phyloP scores from a whole-genome alignment of 2,797 vertebrate species.

The Todus mexicanus region DNA sequence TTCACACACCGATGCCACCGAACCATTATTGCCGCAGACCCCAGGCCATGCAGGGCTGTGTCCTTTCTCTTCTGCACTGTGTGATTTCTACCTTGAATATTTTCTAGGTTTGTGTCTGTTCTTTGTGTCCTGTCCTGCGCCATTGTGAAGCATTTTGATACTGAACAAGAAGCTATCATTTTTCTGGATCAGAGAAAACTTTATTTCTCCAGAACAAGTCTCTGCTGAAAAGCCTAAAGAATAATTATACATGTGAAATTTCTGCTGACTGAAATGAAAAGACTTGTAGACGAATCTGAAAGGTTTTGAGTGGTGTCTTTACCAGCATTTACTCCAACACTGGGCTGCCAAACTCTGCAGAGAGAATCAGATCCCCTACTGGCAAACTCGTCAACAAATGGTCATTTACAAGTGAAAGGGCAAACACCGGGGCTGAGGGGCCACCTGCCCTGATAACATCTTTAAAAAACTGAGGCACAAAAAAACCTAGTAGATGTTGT shows the following conservation, averaged over 20 bases:
- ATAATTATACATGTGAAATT: not conserved
- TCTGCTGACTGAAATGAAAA: not conserved
- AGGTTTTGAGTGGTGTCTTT: not conserved
- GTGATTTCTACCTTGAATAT: not conserved
- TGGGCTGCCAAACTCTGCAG: not conserved
- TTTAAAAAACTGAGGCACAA: not conserved
- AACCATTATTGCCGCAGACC: rapidly evolving
- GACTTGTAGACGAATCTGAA: not conserved
- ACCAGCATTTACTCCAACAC: not conserved
- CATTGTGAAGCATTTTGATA: not conserved
- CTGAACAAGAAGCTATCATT: not conserved
- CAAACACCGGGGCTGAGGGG: not conserved
- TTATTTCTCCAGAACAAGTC: not conserved
- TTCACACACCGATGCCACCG: rapidly evolving
- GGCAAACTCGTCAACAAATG: not conserved
- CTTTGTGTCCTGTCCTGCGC: not conserved
- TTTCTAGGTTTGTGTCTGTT: not conserved
- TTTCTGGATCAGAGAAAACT: not conserved
- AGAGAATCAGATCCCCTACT: not conserved
- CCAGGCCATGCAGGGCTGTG: rapidly evolving
- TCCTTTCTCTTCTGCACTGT: too few species aligned
- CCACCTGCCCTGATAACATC: not conserved
- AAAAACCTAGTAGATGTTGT: not conserved
- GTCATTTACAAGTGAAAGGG: conserved; percentile 23
- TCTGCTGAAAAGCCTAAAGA: not conserved